These are phyloP conservation scores for Ceyx margarethae DNA, from an alignment of 2,113 vertebrate species.

Conservation along the genomic window DNA sequence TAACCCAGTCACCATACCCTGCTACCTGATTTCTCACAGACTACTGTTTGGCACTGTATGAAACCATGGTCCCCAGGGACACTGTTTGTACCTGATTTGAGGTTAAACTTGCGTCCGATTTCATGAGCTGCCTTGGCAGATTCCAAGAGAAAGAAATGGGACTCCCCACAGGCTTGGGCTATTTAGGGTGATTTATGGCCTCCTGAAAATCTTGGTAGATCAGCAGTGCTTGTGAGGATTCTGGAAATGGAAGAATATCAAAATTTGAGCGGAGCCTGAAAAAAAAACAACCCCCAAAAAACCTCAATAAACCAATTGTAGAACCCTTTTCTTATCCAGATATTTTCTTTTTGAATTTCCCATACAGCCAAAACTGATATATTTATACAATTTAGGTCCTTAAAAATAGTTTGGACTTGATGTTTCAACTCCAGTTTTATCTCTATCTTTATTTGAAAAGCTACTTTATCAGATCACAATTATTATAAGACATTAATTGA, in stretches of 20 bases:
- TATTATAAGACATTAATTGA: neutral
- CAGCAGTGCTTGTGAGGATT: neutral
- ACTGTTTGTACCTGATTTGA: neutral
- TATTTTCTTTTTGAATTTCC: neutral
- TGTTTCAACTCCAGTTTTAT: neutral
- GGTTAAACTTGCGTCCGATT: neutral
- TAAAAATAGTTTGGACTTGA: neutral
- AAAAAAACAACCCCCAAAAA: neutral
- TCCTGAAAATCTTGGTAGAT: neutral
- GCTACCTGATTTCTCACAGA: neutral
- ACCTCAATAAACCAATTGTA: no score
- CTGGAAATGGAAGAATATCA: neutral
- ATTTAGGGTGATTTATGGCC: neutral
- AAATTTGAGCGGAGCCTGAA: neutral
- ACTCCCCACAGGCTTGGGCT: neutral
- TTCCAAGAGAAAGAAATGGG: neutral
- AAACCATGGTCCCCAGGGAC: neutral
- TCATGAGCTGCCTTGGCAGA: neutral
- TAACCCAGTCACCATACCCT: neutral
- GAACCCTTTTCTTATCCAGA: neutral
- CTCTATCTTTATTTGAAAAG: neutral
- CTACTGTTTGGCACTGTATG: neutral
- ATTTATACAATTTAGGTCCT: neutral
- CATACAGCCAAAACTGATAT: neutral
- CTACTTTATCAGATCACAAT: neutral